Evolutionary conservation across 2,888 invertebrate species (phyloP).

Genomic region (Tanytarsus gracilentus): DNA sequence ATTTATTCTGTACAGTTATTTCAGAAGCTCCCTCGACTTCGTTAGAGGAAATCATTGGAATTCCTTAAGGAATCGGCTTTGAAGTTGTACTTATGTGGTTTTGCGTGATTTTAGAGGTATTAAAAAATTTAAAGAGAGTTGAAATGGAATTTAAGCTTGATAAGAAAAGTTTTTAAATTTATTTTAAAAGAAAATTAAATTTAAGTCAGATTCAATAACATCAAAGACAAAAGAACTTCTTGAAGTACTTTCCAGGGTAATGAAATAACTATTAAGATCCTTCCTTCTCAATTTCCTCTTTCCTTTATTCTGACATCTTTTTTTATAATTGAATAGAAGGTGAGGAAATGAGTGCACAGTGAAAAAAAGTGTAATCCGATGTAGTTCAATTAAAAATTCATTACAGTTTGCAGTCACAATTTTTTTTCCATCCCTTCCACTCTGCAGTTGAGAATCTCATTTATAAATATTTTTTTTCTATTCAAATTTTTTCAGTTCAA

Average conservation of each 20-base stretch:
- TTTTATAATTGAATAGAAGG: neutral
- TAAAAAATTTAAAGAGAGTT: no score
- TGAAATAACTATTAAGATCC: no score
- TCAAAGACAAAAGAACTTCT: no score
- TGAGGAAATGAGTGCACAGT: neutral
- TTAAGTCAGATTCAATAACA: no score
- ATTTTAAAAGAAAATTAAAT: no score
- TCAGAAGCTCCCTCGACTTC: no score
- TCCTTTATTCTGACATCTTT: no score
- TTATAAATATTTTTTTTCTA: conserved; percentile 4
- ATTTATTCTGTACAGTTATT: conserved; percentile 19
- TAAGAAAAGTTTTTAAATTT: no score
- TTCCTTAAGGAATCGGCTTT: conserved; percentile 23
- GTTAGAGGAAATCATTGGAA: no score
- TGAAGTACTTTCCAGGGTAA: no score
- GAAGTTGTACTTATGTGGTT: conserved; percentile 14
- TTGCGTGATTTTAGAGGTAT: neutral
- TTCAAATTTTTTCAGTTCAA: conserved; percentile 3
- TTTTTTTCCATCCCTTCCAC: conserved; percentile 1
- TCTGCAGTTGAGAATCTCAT: conserved; percentile 4
- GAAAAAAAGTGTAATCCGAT: conserved; percentile 11
- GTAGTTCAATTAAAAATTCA: conserved; percentile 28
- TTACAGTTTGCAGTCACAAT: conserved; percentile 16
- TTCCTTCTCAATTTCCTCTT: no score
- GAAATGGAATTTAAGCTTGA: no score